Conservation (phyloP, 1,140 invertebrate species). For the Popillia japonica region DNA sequence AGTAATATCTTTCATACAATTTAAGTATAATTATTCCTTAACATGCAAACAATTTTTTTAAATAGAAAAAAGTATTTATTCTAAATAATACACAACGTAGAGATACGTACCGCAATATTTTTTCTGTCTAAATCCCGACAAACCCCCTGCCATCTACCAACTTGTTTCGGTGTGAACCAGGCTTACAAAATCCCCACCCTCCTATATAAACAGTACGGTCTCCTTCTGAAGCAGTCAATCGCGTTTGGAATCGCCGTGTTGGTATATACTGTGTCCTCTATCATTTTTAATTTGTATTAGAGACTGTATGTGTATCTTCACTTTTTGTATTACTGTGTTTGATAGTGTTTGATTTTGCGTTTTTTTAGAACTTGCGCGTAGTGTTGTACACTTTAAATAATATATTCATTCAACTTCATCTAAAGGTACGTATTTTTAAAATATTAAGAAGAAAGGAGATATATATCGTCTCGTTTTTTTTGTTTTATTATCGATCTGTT, state of each 20-base stretch:
- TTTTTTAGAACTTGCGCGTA: not conserved
- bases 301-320: not conserved
- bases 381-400: not conserved
- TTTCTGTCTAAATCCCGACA: not conserved
- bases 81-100: not conserved
- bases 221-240: not conserved
- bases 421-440: slow-evolving; percentile 10
- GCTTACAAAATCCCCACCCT: slow-evolving; percentile 20
- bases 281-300: slow-evolving; percentile 1
- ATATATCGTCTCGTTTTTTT: not conserved
- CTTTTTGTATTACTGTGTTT: not conserved
- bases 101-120: not conserved
- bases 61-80: no score
- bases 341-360: not conserved
- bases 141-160: not conserved
- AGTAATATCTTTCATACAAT: no score
- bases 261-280: slow-evolving; percentile 15
- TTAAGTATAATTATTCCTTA: not conserved
- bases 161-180: not conserved
- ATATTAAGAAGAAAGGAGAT: not conserved
- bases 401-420: not conserved
- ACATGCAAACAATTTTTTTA: not conserved
- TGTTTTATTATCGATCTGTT: slow-evolving; percentile 20
- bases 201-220: slow-evolving; percentile 6
- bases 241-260: slow-evolving; percentile 3